Conservation (phyloP, 2,888 invertebrate species). For the Resseliella maxima region DNA sequence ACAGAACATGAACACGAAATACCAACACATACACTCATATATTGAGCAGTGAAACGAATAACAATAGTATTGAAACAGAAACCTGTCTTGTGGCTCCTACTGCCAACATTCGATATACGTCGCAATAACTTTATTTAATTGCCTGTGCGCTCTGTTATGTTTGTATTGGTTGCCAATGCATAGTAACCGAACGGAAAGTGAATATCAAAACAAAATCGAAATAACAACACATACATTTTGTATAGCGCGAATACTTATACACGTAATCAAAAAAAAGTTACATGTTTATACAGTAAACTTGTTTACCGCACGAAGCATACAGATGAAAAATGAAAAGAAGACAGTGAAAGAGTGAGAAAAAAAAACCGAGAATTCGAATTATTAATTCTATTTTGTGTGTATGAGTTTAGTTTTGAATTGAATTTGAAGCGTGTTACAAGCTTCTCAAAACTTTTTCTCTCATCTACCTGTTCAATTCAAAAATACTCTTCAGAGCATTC, state of each 20-base stretch:
- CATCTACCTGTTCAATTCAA: not conserved
- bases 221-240: not conserved
- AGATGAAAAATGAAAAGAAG: not conserved
- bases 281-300: not conserved
- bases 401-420: conserved; percentile 27
- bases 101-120: not conserved
- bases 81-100: not conserved
- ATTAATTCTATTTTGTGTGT: not conserved
- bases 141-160: not conserved
- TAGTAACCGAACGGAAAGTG: conserved; percentile 21
- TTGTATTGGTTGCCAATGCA: not conserved
- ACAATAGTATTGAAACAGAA: not conserved
- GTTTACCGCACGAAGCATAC: not conserved
- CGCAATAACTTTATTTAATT: not conserved
- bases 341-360: not conserved
- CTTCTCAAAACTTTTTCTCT: conserved; percentile 14
- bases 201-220: conserved; percentile 28
- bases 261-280: not conserved
- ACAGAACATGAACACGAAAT: not conserved
- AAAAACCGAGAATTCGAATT: conserved; percentile 15
- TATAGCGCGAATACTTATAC: not conserved
- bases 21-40: not conserved
- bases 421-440: conserved; percentile 42
- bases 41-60: not conserved
- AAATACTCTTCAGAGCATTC: not conserved